Base-by-base conservation (phyloP, 1,140 invertebrate genomes). In the Trichogramma pretiosum region DNA sequence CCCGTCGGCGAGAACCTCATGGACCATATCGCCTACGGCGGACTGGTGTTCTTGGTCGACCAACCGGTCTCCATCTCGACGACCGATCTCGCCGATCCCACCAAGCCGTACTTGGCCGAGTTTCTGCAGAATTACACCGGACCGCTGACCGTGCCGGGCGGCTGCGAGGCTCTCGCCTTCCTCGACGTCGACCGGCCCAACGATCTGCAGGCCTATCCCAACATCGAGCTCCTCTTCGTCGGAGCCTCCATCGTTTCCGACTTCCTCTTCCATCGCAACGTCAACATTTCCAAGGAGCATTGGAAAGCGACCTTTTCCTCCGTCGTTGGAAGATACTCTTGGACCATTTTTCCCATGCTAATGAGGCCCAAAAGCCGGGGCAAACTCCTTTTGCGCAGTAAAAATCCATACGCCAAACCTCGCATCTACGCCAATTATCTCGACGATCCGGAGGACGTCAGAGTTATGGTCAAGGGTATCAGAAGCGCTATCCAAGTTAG, bases 391-490 rank as follows among this genome's bases (percentile, higher is more conserved):
- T 65, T 92, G 3, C 71, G 74, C 46, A 78, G 74, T 48, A 79
- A 64, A 1, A 11, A 90, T 68, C 87, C 88, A 3, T 76, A 77
- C 36, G 73, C 78, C 9, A 81, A 87, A 58, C 93, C 93, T 0
- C 65, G 79, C 11, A 82, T 96, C 14, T 79, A 86, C 56, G 82
- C 90, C 1, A 89, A 89, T 53, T 92, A 90, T 57, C 82, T 87
- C 37, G 66, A 74, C 17, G 68, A 83, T 64, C 62, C 74, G 2
- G 76, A 81, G 18, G 84, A 87, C 53, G 57, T 83, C 24, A 70
- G 78, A 52, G 74, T 82, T 14, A 68, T 84, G 0, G 73, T 82
- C 3, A 68, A 74, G 16, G 84, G 81, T 2, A 76, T 85, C 0
- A 75, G 79, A 53, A 63, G 73, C 8, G 72, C 77, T 0, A 64